Evolutionary conservation across 1,140 invertebrate species (phyloP), one percentile per base, ranked within the genome.

Genomic region (Lepidurus apus): DNA sequence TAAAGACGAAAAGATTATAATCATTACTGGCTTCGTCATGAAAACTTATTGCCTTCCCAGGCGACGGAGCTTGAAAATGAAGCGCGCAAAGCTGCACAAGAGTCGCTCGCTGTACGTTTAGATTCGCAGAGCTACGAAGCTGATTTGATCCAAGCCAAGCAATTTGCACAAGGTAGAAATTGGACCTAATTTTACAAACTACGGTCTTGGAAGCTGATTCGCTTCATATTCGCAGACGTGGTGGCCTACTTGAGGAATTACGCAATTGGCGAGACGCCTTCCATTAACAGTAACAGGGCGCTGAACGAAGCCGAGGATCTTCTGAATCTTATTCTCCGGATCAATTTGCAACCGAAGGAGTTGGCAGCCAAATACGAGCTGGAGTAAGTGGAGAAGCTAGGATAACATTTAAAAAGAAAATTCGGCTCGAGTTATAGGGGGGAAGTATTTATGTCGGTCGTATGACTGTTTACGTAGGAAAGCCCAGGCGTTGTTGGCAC

Each of bases 191-290:
- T 24, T n/a, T 43, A 75, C 7, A 1, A 8, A 26, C 74, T 76
- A 53, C 10, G 17, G 21, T 73, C n/a, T 80, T 44, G 0, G 5
- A 42, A 7, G 24, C 42, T 11, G 10, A 42, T 42, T 13, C 34
- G 26, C 24, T 42, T 2, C 9, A 5, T 79, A 11, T 7, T 13
- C 53, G 13, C 77, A 84, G 83, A 84, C 45, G 81, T 82, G 26
- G 79, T 84, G 11, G 81, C 81, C 7, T 80, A 83, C 75, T 79
- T 84, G 47, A 81, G 81, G 53, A 83, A 83, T 74, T 84, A 84
- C 78, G 82, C 82, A 8, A 83, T 83, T 74, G 82, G 81, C 1
- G 83, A 83, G 75, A 65, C 81, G 74, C 75, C 77, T 21, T 78
- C 78, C 42, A 42, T 81, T 13, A 81, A 77, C 42, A 77, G 81